Conservation (phyloP, 2,888 invertebrate genomes). For the Rhopalosiphum nymphaeae region DNA sequence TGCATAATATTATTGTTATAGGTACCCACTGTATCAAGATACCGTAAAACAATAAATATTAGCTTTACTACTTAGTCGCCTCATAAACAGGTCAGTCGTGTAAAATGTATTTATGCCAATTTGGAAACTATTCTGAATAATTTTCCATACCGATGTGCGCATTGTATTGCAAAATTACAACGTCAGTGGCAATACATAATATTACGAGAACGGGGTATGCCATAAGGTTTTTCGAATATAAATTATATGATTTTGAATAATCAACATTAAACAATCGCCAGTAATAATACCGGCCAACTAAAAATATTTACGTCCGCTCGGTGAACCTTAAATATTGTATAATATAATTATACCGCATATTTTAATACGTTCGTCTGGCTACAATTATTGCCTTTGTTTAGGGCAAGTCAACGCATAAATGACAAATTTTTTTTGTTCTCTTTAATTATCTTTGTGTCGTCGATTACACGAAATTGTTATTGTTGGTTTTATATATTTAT, state of each 20-base stretch:
- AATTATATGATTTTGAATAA: not conserved
- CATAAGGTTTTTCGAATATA: not conserved
- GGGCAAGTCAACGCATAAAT: not conserved
- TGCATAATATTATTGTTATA: not conserved
- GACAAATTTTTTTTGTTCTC: not conserved
- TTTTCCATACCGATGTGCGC: not conserved
- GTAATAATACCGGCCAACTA: not conserved
- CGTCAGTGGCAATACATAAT: not conserved
- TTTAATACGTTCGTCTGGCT: not conserved
- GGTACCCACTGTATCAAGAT: not conserved
- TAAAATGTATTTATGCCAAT: not conserved
- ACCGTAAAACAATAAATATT: not conserved
- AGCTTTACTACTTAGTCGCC: not conserved
- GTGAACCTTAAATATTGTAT: not conserved
- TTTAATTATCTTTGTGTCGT: not conserved
- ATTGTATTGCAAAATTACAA: not conserved
- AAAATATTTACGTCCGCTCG: not conserved
- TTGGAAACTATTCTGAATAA: constrained; percentile 2
- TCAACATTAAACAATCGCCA: not conserved
- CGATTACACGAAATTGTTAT: not conserved
- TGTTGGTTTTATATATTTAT: not conserved
- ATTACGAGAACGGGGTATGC: not conserved
- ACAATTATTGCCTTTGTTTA: not conserved
- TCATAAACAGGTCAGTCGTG: not conserved
- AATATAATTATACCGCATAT: not conserved